Percentiles rank a stretch among this genome's conserved stretches.
Evolutionary conservation across 2,797 vertebrate genomes (phyloP).

Genomic region (Mormyrops boulengeri): DNA sequence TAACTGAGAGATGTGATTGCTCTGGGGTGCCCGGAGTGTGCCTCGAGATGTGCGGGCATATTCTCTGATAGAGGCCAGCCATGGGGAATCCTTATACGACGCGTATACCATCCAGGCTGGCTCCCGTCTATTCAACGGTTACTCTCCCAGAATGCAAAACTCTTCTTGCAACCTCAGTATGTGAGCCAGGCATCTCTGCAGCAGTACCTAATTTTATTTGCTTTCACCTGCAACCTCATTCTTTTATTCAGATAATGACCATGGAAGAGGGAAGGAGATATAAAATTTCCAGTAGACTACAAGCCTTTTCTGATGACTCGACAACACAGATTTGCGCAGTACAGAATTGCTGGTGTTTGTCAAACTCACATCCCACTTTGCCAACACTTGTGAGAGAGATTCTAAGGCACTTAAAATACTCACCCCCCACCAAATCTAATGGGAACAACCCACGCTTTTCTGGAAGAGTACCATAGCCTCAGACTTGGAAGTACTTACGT

Average conservation of each 20-base stretch:
- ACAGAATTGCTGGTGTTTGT: background rate
- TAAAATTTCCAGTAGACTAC: background rate
- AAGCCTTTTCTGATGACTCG: background rate
- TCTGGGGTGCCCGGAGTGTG: background rate
- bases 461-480: background rate
- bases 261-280: background rate
- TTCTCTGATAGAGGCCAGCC: background rate
- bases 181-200: background rate
- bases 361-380: background rate
- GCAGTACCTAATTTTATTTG: background rate
- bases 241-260: background rate
- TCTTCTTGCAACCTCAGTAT: background rate
- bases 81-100: background rate
- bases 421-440: background rate
- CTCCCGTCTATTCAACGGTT: background rate
- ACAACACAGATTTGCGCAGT: background rate
- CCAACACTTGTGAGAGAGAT: background rate
- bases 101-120: background rate
- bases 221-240: background rate
- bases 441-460: background rate
- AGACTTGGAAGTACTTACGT: background rate
- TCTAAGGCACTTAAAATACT: background rate
- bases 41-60: background rate
- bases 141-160: background rate
- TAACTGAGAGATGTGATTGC: background rate